A percentile compares a stretch with the other conserved stretches of the same genome.
These are phyloP conservation scores for Pantherophis alleghaniensis DNA, from an alignment of 2,797 vertebrate genomes.

Conservation along the genomic window DNA sequence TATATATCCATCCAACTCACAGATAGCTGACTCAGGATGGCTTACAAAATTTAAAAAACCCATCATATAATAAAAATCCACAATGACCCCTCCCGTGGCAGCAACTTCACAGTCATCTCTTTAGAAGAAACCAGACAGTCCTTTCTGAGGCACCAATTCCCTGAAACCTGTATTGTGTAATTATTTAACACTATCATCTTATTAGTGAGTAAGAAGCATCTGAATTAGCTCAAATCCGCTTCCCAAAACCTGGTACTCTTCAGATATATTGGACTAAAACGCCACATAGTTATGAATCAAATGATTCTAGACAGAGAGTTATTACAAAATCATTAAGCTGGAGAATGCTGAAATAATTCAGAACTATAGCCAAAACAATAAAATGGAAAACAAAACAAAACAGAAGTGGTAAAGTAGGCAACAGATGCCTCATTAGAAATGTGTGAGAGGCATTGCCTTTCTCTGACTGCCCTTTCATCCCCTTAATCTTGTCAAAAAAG, in stretches of 20 bases:
- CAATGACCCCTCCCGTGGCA: background rate
- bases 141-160: background rate
- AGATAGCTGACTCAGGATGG: background rate
- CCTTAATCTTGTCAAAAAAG: background rate
- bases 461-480: background rate
- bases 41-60: background rate
- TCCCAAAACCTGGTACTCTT: background rate
- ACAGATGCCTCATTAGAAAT: background rate
- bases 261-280: background rate
- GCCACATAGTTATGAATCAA: background rate
- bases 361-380: background rate
- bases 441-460: background rate
- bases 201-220: background rate
- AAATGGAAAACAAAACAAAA: background rate
- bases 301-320: background rate
- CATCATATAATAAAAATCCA: background rate
- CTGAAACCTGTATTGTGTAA: background rate
- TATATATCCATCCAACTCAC: background rate
- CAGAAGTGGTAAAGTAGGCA: background rate
- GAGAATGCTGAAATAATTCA: background rate
- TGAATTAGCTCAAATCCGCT: background rate
- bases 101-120: background rate
- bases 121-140: background rate
- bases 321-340: background rate
- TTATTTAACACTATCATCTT: background rate